Percentiles rank a stretch among this genome's conserved stretches.
Conservation (phyloP, 37 sponge, comb jelly and placozoan species). For the Cladorhizidae sp. region DNA sequence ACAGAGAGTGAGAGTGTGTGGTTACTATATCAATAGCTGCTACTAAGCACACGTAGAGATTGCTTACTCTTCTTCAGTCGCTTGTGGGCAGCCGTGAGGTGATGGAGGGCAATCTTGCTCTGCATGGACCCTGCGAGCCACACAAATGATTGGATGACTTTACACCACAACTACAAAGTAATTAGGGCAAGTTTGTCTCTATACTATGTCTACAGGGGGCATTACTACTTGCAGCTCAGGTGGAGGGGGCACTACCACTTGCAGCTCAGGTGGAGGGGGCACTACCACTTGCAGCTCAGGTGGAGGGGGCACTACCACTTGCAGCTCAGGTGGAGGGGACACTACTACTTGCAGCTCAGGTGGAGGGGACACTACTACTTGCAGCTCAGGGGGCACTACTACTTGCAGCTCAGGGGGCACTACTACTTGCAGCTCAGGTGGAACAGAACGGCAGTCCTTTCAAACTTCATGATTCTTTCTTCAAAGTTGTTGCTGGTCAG, state of each 20-base stretch:
- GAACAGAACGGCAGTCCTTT: slow-evolving; percentile 35
- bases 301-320: slow-evolving; percentile 31
- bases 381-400: too few species aligned
- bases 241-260: slow-evolving; percentile 17
- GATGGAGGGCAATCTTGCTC: slow-evolving; percentile 17
- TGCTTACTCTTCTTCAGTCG: slow-evolving; percentile 21
- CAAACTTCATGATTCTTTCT: background rate
- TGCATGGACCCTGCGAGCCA: slow-evolving; percentile 26
- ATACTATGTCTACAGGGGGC: background rate
- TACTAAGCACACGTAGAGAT: background rate
- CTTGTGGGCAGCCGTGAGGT: slow-evolving; percentile 21
- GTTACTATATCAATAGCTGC: background rate
- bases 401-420: too few species aligned
- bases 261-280: slow-evolving; percentile 45
- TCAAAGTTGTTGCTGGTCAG: slow-evolving; percentile 32
- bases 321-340: slow-evolving; percentile 38
- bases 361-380: slow-evolving; percentile 27
- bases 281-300: slow-evolving; percentile 30
- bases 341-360: slow-evolving; percentile 30
- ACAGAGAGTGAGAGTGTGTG: slow-evolving; percentile 3
- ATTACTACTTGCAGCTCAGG: too few species aligned
- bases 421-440: slow-evolving; percentile 37
- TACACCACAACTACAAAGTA: too few species aligned
- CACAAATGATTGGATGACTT: too few species aligned
- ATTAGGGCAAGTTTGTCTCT: too few species aligned